A percentile compares a stretch with the other conserved stretches of the same genome.
Conservation (phyloP, 1,140 invertebrate species). For the Harlomillsia oculata region DNA sequence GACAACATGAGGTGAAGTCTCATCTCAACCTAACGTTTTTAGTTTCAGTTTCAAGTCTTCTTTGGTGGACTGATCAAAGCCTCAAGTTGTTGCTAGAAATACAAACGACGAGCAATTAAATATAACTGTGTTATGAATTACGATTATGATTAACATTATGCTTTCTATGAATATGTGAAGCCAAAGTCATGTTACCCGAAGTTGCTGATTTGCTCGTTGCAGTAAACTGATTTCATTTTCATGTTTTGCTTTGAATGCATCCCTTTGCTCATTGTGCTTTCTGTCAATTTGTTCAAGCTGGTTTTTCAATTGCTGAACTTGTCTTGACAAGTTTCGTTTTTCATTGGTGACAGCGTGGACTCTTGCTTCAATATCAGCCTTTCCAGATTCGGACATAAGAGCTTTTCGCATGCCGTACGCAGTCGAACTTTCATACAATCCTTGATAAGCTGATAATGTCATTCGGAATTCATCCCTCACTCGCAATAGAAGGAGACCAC, state of each 20-base stretch:
- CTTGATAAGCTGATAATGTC: conserved; percentile 89
- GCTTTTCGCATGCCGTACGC: conserved; percentile 97
- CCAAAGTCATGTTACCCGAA: conserved; percentile 56
- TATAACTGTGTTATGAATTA: background rate
- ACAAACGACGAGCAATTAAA: background rate
- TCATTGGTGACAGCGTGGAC: conserved; percentile 54
- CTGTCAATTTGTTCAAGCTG: conserved; percentile 77
- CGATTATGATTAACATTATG: background rate
- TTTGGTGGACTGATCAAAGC: conserved; percentile 1
- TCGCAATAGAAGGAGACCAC: conserved; percentile 78
- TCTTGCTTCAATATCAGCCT: conserved; percentile 55
- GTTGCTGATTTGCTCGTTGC: conserved; percentile 84
- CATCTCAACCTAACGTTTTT: too few relatives aligned
- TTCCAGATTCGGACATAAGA: conserved; percentile 56
- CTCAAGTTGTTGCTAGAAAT: conserved; percentile 11
- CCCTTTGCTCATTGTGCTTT: conserved; percentile 65
- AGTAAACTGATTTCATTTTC: conserved; percentile 83
- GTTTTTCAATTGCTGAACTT: conserved; percentile 66
- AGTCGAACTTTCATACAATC: conserved; percentile 91
- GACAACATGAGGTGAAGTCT: too few relatives aligned
- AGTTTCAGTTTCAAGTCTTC: too few relatives aligned
- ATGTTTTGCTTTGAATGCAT: conserved; percentile 82
- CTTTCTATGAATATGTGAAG: background rate
- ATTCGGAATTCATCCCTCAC: conserved; percentile 91
- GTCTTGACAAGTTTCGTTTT: conserved; percentile 62